Evolutionary conservation across 2,113 vertebrate species (phyloP), one percentile per base, ranked within the genome.

Genomic region (Grammatotria lemairii): DNA sequence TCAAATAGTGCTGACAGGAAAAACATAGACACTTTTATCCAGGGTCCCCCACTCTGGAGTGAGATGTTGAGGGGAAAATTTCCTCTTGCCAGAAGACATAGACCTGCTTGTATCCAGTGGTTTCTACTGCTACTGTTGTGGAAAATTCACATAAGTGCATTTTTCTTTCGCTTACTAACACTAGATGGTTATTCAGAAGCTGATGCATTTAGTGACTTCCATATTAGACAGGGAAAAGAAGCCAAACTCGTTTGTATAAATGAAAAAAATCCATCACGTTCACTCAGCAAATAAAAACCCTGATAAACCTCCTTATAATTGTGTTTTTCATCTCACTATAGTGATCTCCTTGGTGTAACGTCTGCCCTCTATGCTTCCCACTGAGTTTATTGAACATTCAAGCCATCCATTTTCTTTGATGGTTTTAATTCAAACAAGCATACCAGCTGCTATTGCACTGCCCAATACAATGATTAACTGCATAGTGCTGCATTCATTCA

Each of bases 1-100:
- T 94, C 85, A 93, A 93, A 92, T 90, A 88, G 90, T 87, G 90
- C 93, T 91, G 94, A 95, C 85, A 93, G 93, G 88, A 88, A 90
- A 94, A 94, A 91, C 92, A 91, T 80, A 92, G 90, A 91, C 89
- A 91, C 83, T 75, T 84, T 88, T 92, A 89, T 88, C 82, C 89
- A 60, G 87, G 85, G 89, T 87, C 40, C 79, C 84, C 80, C 88
- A 51, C 85, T 87, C 63, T 45, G 17, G 42, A 80, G 40, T 51
- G 63, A 88, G 89, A 88, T 42, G 75, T 73, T 33, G 70, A 85
- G 82, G 47, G 70, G 84, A 79, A 88, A 90, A 75, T 80, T 58
- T 78, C 57, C 70, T 82, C 58, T 84, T 9, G 78, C 28, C 78
- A 26, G 73, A 6, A 92, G 80, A 93, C 91, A 93, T 16, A 89